Base-by-base conservation (phyloP, 2,797 vertebrate genomes). In the Oreochromis mossambicus region DNA sequence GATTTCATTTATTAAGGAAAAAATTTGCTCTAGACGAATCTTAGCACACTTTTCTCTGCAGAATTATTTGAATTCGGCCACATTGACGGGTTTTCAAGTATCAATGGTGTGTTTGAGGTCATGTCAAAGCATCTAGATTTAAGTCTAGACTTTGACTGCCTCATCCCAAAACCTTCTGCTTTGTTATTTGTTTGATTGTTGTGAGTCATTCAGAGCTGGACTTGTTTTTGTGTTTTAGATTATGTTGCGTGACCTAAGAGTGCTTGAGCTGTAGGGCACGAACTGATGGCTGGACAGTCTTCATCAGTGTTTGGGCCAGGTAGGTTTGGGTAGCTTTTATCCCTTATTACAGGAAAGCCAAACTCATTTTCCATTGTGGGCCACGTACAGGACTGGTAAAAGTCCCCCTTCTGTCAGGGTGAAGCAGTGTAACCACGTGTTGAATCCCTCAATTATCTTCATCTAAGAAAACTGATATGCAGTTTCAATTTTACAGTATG, bases 1-100 rank as follows among this genome's bases (percentile, higher is more conserved):
- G 36, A 68, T 24, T 10, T 43, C 0, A 0, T 68, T 43, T 68
- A 24, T 68, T 43, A 43, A 43, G 38, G 38, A 13, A 24, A 0
- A 68, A 15, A 1, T 2, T 61, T 36, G n/a, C 63, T 15, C 36
- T 41, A 21, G 36, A 24, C n/a, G 36, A 41, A 68, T 68, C 24
- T 41, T 68, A 21, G 1, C n/a, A 24, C 38, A 43, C 13, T 24
- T 24, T 43, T 68, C 63, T 6, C 24, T 66, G 3, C n/a, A 24
- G 61, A 41, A 66, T 14, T 66, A 13, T 66, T 24, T 66, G 19
- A 66, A 66, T 66, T 66, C 2, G 0, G 36, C 8, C 8, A 68
- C 36, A 24, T 15, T 24, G 63, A 15, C 24, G 63, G n/a, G n/a
- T 43, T 43, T 68, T 68, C 36, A 15, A 15, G 21, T 24, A 26